Conservation (phyloP, 2,888 invertebrate genomes). For the Hanleya hanleyi region DNA sequence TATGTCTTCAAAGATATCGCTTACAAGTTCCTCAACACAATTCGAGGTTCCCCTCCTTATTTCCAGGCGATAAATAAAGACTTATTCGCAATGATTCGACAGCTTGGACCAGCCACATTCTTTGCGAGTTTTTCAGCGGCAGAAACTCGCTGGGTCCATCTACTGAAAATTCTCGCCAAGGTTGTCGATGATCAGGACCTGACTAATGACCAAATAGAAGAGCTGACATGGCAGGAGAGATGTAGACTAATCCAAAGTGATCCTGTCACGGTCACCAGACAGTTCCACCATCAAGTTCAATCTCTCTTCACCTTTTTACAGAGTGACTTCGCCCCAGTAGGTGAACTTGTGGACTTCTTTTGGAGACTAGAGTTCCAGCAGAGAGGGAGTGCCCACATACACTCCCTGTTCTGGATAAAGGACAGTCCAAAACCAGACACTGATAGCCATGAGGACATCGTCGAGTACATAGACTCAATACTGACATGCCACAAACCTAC, state of each 20-base stretch:
- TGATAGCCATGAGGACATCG: not conserved
- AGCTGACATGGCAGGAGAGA: constrained; percentile 7
- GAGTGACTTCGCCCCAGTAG: not conserved
- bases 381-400: no score
- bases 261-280: constrained; percentile 9
- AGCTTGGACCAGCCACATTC: constrained; percentile 30
- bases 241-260: constrained; percentile 7
- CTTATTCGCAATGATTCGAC: constrained; percentile 33
- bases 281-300: constrained; percentile 6
- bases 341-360: constrained; percentile 5
- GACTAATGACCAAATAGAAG: constrained; percentile 4
- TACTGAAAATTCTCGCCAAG: constrained; percentile 19
- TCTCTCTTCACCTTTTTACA: not conserved
- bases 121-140: constrained; percentile 34
- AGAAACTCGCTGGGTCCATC: constrained; percentile 35
- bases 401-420: constrained; percentile 4
- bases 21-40: not conserved
- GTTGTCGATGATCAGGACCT: constrained; percentile 12
- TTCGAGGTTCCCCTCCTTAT: constrained; percentile 38
- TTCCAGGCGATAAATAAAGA: constrained; percentile 30
- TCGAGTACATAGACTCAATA: not conserved
- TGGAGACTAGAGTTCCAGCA: constrained; percentile 12
- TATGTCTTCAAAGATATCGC: not conserved
- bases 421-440: not conserved
- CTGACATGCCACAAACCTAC: not conserved